These are phyloP conservation scores for Arrhopalites spinosus DNA, from an alignment of 2,888 invertebrate genomes.

Conservation along the genomic window DNA sequence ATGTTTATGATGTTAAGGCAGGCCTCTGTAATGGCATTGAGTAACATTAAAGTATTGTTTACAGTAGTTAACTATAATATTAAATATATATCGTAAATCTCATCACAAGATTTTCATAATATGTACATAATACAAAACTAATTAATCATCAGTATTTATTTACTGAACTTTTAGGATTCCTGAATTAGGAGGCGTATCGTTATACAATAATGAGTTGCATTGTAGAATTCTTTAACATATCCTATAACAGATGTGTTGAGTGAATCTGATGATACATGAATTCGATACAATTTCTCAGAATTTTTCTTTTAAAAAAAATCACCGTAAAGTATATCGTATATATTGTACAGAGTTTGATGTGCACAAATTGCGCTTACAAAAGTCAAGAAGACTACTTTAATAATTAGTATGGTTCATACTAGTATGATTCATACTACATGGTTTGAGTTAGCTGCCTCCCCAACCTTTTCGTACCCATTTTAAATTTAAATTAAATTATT, in stretches of 20 bases:
- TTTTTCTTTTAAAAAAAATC: neutral
- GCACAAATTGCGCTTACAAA: neutral
- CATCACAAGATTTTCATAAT: constrained; percentile 16
- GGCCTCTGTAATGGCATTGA: constrained; percentile 7
- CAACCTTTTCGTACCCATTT: too few species aligned
- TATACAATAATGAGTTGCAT: neutral
- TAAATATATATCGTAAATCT: neutral
- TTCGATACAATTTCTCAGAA: too few species aligned
- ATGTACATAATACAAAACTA: too few species aligned
- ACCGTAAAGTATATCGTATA: neutral
- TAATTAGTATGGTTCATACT: neutral
- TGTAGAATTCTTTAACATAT: neutral
- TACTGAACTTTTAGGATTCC: neutral
- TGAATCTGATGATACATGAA: neutral
- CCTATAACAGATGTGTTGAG: neutral
- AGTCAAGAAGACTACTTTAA: neutral
- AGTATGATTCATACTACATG: too few species aligned
- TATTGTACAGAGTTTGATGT: neutral
- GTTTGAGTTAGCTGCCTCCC: too few species aligned
- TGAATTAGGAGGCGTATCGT: too few species aligned
- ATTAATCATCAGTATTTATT: neutral
- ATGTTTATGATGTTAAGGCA: constrained; percentile 4
- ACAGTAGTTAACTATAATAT: neutral
- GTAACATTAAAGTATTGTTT: neutral
- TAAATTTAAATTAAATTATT: too few species aligned